Evolutionary conservation across 2,888 invertebrate species (phyloP), one percentile per base, ranked within the genome.

Genomic region (Drosophila infuscata): DNA sequence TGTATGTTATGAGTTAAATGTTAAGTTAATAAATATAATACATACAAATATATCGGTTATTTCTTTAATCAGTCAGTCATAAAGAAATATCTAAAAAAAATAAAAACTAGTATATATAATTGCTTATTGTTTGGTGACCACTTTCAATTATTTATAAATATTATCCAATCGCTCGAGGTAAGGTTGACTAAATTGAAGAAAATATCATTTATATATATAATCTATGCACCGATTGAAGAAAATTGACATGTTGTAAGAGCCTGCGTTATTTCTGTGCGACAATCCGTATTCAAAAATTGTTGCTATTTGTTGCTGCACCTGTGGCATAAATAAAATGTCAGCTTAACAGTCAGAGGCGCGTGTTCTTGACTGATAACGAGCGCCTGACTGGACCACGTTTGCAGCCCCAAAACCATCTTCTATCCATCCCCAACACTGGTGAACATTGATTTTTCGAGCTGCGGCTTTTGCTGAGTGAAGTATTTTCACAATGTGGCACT

Each of bases 281-380:
- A 63, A 65, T 57, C 56, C 32, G 4, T 25, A 25, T 29, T 29
- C n/a, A 38, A 29, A 56, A 56, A n/a, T 38, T 38, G 11, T 46
- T 25, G 46, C 25, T 25, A 15, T 46, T 46, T 46, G 46, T 25
- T 12, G 12, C 29, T 11, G 70, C 46, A 46, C 54, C 57, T 25
- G 29, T 15, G 32, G 17, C 43, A 38, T 32, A 33, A 38, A 68
- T 66, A 33, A 49, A 65, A 38, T 48, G 67, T 66, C 57, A 69
- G 51, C 57, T 51, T 35, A 25, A 17, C 4, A 20, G 33, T 11
- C 46, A 30, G 4, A 30, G 46, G 59, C 67, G 79, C 71, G 64
- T 71, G 79, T 62, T 75, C 43, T 72, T 79, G 68, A 79, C 79
- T 76, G 78, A 78, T 76, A 79, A 76, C 70, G 66, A 64, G 61